Evolutionary conservation across 2,888 invertebrate species (phyloP), one percentile per base, ranked within the genome.

Genomic region (Chalcis sispes): DNA sequence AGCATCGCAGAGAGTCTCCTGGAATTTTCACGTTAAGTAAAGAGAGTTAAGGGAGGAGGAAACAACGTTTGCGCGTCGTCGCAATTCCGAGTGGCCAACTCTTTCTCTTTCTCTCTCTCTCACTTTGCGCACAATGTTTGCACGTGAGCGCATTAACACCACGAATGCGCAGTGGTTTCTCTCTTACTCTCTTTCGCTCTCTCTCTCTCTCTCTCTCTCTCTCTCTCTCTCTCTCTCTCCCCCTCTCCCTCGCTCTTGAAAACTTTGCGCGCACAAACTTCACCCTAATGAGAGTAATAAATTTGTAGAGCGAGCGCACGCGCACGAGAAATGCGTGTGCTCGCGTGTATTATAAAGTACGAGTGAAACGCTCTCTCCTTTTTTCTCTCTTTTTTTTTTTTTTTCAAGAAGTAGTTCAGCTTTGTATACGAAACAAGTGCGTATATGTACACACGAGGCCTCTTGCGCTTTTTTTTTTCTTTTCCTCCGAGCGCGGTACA

Each of bases 261-360:
- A n/a, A n/a, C n/a, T n/a, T 1, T 27, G 42, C 32, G 32, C 4
- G n/a, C 18, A 29, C 48, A 32, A 69, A 58, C 27, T 58, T 20
- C 29, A 40, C 58, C 48, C 58, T 75, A 75, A 71, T 62, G 76
- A 76, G 71, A 40, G 40, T 50, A 42, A 70, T 75, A 75, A 75
- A 75, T 75, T 75, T 58, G 70, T 18, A n/a, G 62, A 10, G 62
- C 15, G 64, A 50, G 64, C 40, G 15, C 36, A 0, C 58, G 25
- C 7, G 27, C 5, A 13, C 1, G 20, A 10, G 59, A 1, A 18
- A n/a, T 20, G 40, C 15, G 56, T 48, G 58, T 18, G 20, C 46
- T 64, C 59, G 70, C 56, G 72, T 56, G 56, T 15, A 32, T 32
- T 58, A 58, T 58, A 70, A 70, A 61, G 61, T 65, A 58, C 54